phyloP scores from a whole-genome alignment of 2,113 vertebrate genomes.

The Ancistrus triradiatus region DNA sequence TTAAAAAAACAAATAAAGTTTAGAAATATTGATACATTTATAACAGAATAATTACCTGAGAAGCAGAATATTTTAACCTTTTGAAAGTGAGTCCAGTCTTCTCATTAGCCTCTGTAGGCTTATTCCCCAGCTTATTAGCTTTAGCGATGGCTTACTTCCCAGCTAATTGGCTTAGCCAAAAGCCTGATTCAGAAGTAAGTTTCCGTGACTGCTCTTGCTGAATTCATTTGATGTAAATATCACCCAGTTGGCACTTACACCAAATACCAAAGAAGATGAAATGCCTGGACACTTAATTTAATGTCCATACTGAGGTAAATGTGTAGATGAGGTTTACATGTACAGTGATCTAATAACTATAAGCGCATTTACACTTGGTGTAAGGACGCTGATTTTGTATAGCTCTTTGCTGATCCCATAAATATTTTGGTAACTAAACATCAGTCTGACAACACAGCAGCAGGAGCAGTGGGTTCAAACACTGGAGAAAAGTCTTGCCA shows the following conservation, averaged over 20 bases:
- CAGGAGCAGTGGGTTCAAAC: no score
- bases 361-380: no score
- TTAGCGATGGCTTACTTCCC: neutral
- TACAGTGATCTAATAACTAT: no score
- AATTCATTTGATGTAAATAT: neutral
- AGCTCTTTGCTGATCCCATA: no score
- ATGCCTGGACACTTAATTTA: no score
- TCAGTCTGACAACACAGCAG: no score
- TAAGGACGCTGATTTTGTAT: no score
- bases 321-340: no score
- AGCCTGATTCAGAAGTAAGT: neutral
- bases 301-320: no score
- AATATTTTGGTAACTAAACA: no score
- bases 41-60: neutral
- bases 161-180: neutral
- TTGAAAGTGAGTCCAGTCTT: neutral
- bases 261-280: neutral
- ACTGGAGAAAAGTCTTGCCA: no score
- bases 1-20: neutral
- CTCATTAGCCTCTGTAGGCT: neutral
- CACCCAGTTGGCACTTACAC: neutral
- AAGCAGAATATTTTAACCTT: neutral
- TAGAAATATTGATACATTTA: constrained; percentile 2
- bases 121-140: neutral
- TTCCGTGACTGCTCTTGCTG: neutral